Evolutionary conservation across 2,113 vertebrate genomes (phyloP).

Genomic region (Mesocricetus auratus): DNA sequence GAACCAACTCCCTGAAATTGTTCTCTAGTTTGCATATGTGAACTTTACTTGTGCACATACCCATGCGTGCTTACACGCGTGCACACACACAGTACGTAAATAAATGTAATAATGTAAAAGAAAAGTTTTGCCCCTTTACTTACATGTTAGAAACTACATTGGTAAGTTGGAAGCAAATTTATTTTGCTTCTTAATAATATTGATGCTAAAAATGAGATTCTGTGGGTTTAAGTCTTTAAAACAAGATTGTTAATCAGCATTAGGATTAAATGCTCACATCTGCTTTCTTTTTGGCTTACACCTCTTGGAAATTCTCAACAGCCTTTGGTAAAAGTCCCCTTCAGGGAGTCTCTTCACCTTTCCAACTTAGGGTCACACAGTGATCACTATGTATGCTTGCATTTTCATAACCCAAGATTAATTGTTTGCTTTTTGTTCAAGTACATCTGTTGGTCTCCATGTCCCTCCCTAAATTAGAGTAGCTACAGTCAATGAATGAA

Average conservation of each 20-base stretch:
- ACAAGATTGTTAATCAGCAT: not conserved
- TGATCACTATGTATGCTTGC: not conserved
- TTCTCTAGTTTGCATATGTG: not conserved
- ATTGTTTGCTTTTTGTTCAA: slow-evolving; percentile 11
- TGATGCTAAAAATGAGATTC: not conserved
- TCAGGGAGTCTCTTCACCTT: not conserved
- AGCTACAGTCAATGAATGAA: not conserved
- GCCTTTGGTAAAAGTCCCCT: not conserved
- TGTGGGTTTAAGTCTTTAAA: not conserved
- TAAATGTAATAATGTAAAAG: not conserved
- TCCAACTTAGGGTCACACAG: not conserved
- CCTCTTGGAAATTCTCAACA: accelerated
- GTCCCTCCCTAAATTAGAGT: not conserved
- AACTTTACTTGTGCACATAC: too few relatives aligned
- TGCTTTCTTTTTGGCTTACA: not conserved
- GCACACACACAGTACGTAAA: not conserved
- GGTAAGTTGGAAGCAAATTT: slow-evolving; percentile 10
- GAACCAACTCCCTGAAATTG: not conserved
- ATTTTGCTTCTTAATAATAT: not conserved
- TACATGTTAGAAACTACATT: not conserved
- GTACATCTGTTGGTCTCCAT: not conserved
- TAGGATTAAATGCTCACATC: too few relatives aligned
- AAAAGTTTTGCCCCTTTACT: not conserved
- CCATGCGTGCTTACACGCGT: too few relatives aligned
- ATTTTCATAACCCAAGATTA: not conserved